Conservation (phyloP, 2,113 vertebrate genomes). For the Rhombomys opimus region DNA sequence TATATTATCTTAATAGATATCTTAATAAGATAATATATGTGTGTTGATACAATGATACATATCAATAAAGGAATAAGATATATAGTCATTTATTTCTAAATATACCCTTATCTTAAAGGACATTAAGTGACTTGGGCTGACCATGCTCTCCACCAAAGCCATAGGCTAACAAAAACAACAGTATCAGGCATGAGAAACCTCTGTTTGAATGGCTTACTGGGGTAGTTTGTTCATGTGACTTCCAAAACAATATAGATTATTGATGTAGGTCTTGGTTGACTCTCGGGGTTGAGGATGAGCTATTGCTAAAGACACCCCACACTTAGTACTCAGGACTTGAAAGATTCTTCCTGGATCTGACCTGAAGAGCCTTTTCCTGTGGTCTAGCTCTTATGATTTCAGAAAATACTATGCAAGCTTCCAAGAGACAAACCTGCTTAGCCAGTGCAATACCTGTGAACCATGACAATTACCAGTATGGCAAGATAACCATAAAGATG, state of each 20-base stretch:
- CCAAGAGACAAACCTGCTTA: not conserved
- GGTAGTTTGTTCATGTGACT: not conserved
- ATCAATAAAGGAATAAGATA: too few relatives aligned
- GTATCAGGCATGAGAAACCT: too few relatives aligned
- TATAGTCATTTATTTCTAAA: too few relatives aligned
- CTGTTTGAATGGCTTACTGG: not conserved
- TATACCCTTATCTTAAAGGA: too few relatives aligned
- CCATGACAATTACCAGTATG: not conserved
- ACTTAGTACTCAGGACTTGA: not conserved
- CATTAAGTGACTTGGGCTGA: too few relatives aligned
- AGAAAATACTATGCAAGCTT: not conserved
- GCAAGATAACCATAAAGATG: not conserved
- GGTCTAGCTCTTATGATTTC: not conserved
- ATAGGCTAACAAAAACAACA: too few relatives aligned
- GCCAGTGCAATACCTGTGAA: not conserved
- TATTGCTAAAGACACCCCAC: not conserved
- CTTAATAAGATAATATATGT: not conserved
- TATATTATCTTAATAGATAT: not conserved
- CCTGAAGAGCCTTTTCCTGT: not conserved
- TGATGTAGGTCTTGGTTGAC: not conserved
- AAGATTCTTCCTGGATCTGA: not conserved
- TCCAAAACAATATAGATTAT: not conserved
- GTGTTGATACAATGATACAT: not conserved
- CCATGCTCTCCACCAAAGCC: too few relatives aligned
- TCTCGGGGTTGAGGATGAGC: not conserved